Percentiles rank a stretch among this genome's conserved stretches.
Evolutionary conservation across 2,797 vertebrate species (phyloP).

Genomic region (Helicolenus hilgendorfi): DNA sequence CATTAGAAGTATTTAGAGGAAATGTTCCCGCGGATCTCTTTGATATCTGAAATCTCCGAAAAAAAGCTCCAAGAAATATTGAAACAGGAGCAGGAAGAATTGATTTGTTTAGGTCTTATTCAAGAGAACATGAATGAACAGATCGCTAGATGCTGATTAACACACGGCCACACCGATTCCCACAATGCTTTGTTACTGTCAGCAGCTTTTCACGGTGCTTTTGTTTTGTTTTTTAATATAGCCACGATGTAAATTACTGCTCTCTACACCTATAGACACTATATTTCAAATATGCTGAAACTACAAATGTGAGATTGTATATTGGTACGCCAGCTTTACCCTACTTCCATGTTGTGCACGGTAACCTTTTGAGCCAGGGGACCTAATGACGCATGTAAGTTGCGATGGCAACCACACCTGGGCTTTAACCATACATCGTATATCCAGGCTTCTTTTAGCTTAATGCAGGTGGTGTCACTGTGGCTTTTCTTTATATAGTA

Average conservation of each 20-base stretch:
- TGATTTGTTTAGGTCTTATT: background rate
- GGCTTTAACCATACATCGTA: background rate
- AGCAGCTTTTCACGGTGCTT: background rate
- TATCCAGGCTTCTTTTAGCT: background rate
- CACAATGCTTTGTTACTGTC: background rate
- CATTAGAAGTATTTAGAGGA: constrained; percentile 1
- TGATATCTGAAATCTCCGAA: background rate
- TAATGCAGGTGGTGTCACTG: background rate
- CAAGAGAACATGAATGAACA: background rate
- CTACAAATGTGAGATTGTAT: background rate
- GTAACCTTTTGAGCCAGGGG: background rate
- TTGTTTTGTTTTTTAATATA: background rate
- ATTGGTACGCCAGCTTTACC: background rate
- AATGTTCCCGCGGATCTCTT: background rate
- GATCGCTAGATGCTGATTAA: background rate
- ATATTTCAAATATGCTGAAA: background rate
- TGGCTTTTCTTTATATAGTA: background rate
- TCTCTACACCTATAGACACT: background rate
- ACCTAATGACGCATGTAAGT: background rate
- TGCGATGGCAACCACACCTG: background rate
- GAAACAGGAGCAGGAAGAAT: background rate
- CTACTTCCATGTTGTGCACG: background rate
- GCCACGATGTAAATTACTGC: background rate
- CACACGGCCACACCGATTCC: background rate
- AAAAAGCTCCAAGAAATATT: background rate